phyloP scores from a whole-genome alignment of 2,888 invertebrate species.

The Craniophora ligustri region DNA sequence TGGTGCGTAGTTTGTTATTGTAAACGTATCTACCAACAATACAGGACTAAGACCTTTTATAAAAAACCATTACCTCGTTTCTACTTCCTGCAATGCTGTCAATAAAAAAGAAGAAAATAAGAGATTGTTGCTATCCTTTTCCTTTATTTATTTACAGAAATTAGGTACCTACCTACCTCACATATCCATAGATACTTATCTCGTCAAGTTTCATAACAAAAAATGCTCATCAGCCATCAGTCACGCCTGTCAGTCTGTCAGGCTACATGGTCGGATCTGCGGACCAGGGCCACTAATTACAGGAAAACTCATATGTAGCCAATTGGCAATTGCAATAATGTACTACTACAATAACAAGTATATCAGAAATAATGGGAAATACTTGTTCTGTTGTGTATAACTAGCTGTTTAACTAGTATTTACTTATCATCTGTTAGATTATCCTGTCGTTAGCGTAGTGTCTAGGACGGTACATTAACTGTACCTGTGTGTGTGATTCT shows the following conservation, averaged over 20 bases:
- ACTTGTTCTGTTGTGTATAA: constrained; percentile 7
- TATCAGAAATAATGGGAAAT: constrained; percentile 16
- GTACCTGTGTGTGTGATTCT: too few species aligned
- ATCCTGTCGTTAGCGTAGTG: not conserved
- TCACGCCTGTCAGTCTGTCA: constrained; percentile 65
- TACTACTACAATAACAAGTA: constrained; percentile 32
- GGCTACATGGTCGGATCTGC: constrained; percentile 39
- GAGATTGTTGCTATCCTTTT: too few species aligned
- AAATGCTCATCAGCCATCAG: constrained; percentile 58
- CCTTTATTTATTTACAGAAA: too few species aligned
- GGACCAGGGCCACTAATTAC: constrained; percentile 62
- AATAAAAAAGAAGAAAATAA: too few species aligned
- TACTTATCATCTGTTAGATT: constrained; percentile 15
- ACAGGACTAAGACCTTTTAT: too few species aligned
- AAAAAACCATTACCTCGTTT: too few species aligned
- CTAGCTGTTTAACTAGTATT: constrained; percentile 5
- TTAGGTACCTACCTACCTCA: not conserved
- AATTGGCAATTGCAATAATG: constrained; percentile 65
- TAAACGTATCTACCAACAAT: too few species aligned
- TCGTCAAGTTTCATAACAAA: constrained; percentile 47
- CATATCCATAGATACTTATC: not conserved
- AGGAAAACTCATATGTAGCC: constrained; percentile 66
- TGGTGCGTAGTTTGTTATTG: too few species aligned
- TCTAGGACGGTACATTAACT: too few species aligned
- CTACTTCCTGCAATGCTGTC: too few species aligned